Evolutionary conservation across 2,113 vertebrate species (phyloP).

Genomic region (Pagrus major): DNA sequence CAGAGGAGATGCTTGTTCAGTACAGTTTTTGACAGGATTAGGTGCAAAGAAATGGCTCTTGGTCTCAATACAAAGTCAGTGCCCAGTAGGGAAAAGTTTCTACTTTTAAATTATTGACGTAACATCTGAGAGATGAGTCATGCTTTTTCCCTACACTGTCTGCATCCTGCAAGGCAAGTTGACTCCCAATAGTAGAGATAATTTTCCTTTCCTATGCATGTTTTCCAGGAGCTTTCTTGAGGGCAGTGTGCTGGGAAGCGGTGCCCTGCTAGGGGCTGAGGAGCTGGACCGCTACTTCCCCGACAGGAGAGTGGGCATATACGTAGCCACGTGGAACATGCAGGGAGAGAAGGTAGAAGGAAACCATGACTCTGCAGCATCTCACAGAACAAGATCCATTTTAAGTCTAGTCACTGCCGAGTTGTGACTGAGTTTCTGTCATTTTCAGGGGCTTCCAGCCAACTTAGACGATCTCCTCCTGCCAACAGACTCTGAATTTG

Average conservation of each 20-base stretch:
- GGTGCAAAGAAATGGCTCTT: neutral
- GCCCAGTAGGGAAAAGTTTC: neutral
- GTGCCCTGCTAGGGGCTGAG: constrained; percentile 93
- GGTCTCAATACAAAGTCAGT: neutral
- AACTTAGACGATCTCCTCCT: constrained; percentile 94
- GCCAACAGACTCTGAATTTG: constrained; percentile 92
- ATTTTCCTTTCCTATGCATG: neutral
- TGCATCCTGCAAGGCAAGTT: neutral
- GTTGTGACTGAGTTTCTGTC: constrained; percentile 3
- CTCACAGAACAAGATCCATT: neutral
- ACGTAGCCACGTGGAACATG: constrained; percentile 98
- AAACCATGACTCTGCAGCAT: neutral
- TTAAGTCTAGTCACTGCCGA: neutral
- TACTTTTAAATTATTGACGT: neutral
- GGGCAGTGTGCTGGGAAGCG: constrained; percentile 92
- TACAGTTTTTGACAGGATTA: constrained; percentile 37
- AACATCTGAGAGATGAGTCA: neutral
- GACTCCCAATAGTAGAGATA: neutral
- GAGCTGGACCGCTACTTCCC: constrained; percentile 96
- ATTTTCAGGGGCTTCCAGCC: constrained; percentile 87
- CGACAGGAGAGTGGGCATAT: constrained; percentile 89
- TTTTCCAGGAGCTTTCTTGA: constrained; percentile 93
- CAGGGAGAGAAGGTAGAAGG: constrained; percentile 92
- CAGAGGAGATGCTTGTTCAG: constrained; percentile 59
- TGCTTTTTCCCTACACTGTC: neutral